These are phyloP conservation scores for Aporrectodea caliginosa DNA, from an alignment of 1,140 invertebrate genomes.

Conservation along the genomic window DNA sequence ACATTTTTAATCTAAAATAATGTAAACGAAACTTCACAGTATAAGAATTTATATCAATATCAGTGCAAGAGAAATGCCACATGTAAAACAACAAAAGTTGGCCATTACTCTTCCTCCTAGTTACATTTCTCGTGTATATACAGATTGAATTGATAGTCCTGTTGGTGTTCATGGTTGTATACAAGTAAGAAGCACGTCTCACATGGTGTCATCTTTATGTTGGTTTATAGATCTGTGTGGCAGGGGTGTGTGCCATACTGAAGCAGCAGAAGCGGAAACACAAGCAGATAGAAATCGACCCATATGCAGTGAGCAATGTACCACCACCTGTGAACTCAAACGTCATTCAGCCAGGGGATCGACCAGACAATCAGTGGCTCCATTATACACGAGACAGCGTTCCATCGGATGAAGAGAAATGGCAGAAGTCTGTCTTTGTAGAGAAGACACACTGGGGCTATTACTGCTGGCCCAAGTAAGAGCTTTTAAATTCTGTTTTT, in stretches of 20 bases:
- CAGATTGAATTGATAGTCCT: no score
- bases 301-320: conserved; percentile 44
- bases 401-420: conserved; percentile 65
- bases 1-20: no score
- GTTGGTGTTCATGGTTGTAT: no score
- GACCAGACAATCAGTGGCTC: conserved; percentile 68
- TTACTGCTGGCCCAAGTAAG: conserved; percentile 74
- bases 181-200: no score
- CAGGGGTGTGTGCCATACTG: conserved; percentile 63
- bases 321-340: conserved; percentile 1
- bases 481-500: conserved; percentile 33
- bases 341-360: background rate
- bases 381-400: conserved; percentile 64
- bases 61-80: no score
- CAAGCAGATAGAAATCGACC: conserved; percentile 62
- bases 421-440: conserved; percentile 68
- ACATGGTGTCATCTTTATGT: no score
- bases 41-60: no score
- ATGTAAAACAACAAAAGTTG: no score
- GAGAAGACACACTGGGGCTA: conserved; percentile 72
- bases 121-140: no score
- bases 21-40: no score
- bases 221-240: conserved; percentile 11
- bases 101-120: no score
- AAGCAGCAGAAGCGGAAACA: conserved; percentile 73